Base-by-base conservation (phyloP, 2,797 vertebrate species). In the Sylvilagus floridanus region DNA sequence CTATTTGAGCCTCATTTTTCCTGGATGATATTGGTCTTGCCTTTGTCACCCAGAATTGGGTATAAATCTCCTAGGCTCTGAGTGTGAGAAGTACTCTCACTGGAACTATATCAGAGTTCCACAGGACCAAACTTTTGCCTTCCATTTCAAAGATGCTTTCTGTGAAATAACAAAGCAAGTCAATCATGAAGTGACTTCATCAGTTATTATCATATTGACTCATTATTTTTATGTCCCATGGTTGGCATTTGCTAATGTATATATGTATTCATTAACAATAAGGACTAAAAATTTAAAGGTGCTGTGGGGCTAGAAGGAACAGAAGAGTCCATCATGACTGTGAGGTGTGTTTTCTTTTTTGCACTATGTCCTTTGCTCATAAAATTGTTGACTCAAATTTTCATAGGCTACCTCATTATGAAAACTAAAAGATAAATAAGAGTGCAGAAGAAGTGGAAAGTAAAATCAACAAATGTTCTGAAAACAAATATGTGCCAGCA, bases 391-490 rank as follows among this genome's bases (percentile, higher is more conserved):
- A 24, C 21, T 42, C 63, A 63, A 42, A 63, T 78, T 54, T 96
- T 81, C 82, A 60, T 81, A 75, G 32, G 73, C 1, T 86, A 35
- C 8, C 22, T 82, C 37, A 57, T 81, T 52, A 35, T 19, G 9
- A 86, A 83, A 93, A 85, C 4, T 63, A 68, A 84, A 87, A 81
- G 11, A 84, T 24, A 92, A 79, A 69, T 77, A 83, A 92, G 37
- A 66, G n/a, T 62, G 66, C 83, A 88, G 2, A 77, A 73, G 10
- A 77, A 73, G 10, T 16, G 14, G 22, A 57, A 77, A 50, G 54
- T 14, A 92, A 93, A 95, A 24, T 52, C n/a, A 69, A 81, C 6
- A 83, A 77, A 83, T 68, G 14, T 7, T 71, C 16, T 73, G 4
- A 50, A 77, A 52, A 32, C 35, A n/a, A 82, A 42, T 75, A 89